Conservation (phyloP, 2,888 invertebrate species). For the Autographa gamma region DNA sequence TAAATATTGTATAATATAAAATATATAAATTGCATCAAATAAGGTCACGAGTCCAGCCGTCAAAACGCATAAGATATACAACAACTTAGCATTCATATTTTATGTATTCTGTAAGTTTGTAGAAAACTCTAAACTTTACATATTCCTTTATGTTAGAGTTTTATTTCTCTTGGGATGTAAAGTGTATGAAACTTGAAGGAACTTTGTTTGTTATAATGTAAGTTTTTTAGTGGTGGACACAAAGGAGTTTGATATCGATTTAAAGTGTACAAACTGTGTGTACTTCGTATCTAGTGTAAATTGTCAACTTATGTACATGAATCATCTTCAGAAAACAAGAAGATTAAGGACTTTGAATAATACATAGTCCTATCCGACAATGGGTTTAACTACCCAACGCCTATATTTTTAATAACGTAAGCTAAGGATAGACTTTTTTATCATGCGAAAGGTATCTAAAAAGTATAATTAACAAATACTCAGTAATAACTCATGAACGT, state of each 20-base stretch:
- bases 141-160: conserved; percentile 29
- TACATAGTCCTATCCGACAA: no score
- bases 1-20: no score
- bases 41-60: neutral
- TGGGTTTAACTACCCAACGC: no score
- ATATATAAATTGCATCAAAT: neutral
- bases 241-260: conserved; percentile 9
- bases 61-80: neutral
- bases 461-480: no score
- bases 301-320: no score
- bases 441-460: no score
- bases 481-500: no score
- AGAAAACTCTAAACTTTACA: conserved; percentile 32
- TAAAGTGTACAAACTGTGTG: neutral
- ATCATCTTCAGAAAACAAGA: no score
- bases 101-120: neutral
- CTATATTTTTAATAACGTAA: no score
- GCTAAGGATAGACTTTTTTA: no score
- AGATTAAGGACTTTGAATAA: no score
- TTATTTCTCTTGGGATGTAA: conserved; percentile 26
- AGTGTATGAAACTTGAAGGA: conserved; percentile 29
- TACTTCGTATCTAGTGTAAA: no score
- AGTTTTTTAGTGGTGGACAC: conserved; percentile 23
- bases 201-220: conserved; percentile 17
- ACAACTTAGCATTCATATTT: conserved; percentile 5